phyloP scores from a whole-genome alignment of 2,888 invertebrate species.

The Ochropleura plecta region DNA sequence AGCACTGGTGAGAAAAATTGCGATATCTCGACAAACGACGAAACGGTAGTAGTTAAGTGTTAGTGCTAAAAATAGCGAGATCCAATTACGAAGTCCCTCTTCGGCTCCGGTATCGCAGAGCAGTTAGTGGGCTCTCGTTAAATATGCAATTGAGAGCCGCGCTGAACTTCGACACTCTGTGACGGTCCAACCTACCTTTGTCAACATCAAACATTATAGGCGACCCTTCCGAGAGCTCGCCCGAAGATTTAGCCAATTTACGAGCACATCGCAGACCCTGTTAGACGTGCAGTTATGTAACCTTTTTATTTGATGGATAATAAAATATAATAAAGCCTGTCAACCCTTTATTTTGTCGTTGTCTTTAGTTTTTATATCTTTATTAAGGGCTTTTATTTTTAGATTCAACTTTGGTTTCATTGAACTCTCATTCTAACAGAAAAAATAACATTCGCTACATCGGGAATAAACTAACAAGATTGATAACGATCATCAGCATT shows the following conservation, averaged over 20 bases:
- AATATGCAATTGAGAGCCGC: constrained; percentile 76
- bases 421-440: neutral
- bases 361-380: neutral
- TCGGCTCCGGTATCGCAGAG: constrained; percentile 57
- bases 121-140: constrained; percentile 78
- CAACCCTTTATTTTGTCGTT: neutral
- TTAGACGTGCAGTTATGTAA: constrained; percentile 45
- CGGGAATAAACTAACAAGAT: neutral
- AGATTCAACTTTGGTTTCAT: constrained; percentile 10
- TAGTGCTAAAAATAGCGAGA: constrained; percentile 61
- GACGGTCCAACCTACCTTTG: constrained; percentile 54
- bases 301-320: constrained; percentile 49
- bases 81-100: constrained; percentile 61
- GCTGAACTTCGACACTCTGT: constrained; percentile 34
- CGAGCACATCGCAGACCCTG: constrained; percentile 31
- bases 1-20: constrained; percentile 42
- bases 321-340: constrained; percentile 35
- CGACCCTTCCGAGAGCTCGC: constrained; percentile 36
- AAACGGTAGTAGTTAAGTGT: constrained; percentile 42
- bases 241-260: constrained; percentile 50
- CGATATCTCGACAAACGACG: constrained; percentile 37
- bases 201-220: constrained; percentile 52
- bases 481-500: neutral
- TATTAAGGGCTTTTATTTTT: neutral
- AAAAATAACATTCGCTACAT: too few species aligned